Evolutionary conservation across 2,888 invertebrate species (phyloP).

Genomic region (Timema cristinae): DNA sequence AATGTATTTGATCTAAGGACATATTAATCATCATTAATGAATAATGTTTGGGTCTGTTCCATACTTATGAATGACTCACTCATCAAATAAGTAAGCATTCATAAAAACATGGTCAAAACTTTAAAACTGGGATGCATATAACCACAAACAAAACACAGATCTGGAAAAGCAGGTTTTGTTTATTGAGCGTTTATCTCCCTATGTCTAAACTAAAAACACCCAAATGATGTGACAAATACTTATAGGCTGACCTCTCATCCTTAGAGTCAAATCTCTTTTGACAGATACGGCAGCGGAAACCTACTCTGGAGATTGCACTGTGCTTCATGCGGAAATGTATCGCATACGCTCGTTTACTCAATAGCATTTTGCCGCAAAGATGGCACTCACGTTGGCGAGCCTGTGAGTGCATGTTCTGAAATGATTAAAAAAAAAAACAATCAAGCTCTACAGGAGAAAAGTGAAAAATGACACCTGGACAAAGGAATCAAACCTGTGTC

Average conservation of each 20-base stretch:
- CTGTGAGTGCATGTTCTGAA: conserved; percentile 32
- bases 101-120: too few species aligned
- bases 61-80: too few species aligned
- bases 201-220: background rate
- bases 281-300: conserved; percentile 52
- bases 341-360: conserved; percentile 34
- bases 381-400: conserved; percentile 30
- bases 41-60: too few species aligned
- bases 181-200: too few species aligned
- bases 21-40: too few species aligned
- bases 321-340: conserved; percentile 36
- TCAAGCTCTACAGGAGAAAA: background rate
- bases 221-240: background rate
- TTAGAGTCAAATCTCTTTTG: conserved; percentile 46
- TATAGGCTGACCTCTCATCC: conserved; percentile 47
- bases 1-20: too few species aligned
- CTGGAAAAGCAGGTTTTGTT: background rate
- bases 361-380: conserved; percentile 33
- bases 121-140: too few species aligned
- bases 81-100: too few species aligned
- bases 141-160: background rate
- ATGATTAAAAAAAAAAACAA: background rate
- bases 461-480: too few species aligned
- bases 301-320: conserved; percentile 32
- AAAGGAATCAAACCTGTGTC: too few species aligned